Percentiles rank a stretch among this genome's conserved stretches.
Conservation (phyloP, 1,140 invertebrate species). For the Diabrotica virgifera region DNA sequence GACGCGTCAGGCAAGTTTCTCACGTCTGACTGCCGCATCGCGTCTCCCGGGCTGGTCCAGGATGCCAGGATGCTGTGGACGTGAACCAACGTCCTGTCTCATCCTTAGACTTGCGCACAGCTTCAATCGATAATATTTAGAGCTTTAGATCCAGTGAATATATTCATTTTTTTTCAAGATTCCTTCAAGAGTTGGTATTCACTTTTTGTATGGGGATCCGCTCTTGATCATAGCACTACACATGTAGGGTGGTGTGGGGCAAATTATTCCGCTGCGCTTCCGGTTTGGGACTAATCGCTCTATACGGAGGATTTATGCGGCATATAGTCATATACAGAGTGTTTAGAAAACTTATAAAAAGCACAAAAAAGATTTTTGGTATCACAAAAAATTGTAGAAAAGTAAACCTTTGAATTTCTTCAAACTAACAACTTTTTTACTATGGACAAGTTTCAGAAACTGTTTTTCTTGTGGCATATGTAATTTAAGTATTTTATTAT, state of each 20-base stretch:
- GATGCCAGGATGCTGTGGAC: conserved; percentile 1
- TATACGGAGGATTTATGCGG: too few relatives aligned
- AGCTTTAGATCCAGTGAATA: neutral
- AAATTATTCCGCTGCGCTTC: neutral
- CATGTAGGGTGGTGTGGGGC: conserved; percentile 1
- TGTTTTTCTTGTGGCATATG: too few relatives aligned
- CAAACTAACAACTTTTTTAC: too few relatives aligned
- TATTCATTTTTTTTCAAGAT: neutral
- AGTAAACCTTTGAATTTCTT: too few relatives aligned
- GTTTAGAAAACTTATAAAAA: too few relatives aligned
- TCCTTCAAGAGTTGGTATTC: conserved; percentile 2
- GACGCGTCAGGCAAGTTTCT: neutral
- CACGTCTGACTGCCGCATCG: neutral
- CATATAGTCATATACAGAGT: too few relatives aligned
- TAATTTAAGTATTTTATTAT: too few relatives aligned
- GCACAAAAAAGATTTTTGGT: too few relatives aligned
- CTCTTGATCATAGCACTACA: neutral
- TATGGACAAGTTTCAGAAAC: too few relatives aligned
- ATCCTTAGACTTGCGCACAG: neutral
- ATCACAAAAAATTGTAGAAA: too few relatives aligned
- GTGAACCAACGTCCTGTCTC: conserved; percentile 1
- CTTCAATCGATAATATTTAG: conserved; percentile 2
- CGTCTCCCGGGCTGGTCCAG: neutral
- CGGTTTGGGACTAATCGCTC: too few relatives aligned
- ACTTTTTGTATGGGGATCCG: neutral